Base-by-base conservation (phyloP, 1,140 invertebrate species). In the Psix sp. region DNA sequence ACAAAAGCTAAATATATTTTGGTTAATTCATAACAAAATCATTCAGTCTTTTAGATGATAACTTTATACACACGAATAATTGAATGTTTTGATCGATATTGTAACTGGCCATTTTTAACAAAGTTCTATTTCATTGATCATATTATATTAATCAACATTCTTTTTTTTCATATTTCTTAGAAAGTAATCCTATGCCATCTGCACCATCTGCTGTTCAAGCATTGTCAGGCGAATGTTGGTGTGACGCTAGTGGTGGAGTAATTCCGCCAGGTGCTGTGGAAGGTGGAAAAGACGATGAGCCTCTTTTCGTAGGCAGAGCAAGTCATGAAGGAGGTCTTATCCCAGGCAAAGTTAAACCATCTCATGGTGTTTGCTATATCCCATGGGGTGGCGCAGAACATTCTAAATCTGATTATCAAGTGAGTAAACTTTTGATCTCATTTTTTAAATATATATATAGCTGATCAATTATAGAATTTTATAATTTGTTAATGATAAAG, bases 361-460 rank as follows among this genome's bases (percentile, higher is more conserved):
- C 91, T 1, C 93, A 95, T 76, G 90, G 91, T 6, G 91, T 91
- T 5, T 91, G 90, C 72, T 96, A 94, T 78, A 82, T 95, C 0
- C 84, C 94, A 10, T 95, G 93, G 92, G 94, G 93, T 6, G 94
- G 94, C 20, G 84, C 82, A 10, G 94, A 96, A 80, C 92, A 95
- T 74, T 90, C 89, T 26, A 92, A 93, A 74, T 70, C 82, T 11
- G 88, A 93, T 42, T 96, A 95, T 78, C 91, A 95, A 87, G 92
- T 94, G 73, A 66, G 65, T n/a, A 2, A 35, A 5, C 6, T 35
- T 35, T 35, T 13, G 11, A 33, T 33, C 3, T 3, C 5, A 35
- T 51, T 26, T 33, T 36, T 24, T 20, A 46, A 48, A 24, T 62
- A 29, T 13, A 48, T 31, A 20, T 26, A 35, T 21, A 62, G 40